Conservation (phyloP, 2,888 invertebrate species). For the Apamea anceps region DNA sequence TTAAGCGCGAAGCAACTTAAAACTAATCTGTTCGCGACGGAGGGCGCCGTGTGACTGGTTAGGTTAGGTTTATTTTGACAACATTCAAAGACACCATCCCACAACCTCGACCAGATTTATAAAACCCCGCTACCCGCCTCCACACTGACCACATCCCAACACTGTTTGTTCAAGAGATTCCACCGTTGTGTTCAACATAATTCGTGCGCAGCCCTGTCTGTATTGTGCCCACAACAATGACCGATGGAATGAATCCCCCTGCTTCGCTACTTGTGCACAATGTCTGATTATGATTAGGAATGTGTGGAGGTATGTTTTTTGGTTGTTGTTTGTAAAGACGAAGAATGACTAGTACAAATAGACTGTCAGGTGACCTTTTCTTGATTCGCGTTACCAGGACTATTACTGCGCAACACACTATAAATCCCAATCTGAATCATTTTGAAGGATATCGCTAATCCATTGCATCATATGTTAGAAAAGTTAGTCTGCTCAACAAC, state of each 20-base stretch:
- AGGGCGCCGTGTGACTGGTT: too few species aligned
- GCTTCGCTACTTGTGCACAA: conserved; percentile 32
- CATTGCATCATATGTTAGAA: too few species aligned
- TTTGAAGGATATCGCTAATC: too few species aligned
- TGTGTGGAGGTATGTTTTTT: conserved; percentile 8
- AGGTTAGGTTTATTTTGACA: too few species aligned
- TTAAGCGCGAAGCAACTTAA: too few species aligned
- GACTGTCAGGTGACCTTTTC: background rate
- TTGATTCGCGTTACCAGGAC: background rate
- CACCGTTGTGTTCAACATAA: conserved; percentile 47
- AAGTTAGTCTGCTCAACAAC: too few species aligned
- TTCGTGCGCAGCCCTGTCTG: conserved; percentile 51
- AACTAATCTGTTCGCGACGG: too few species aligned
- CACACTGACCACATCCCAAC: conserved; percentile 3
- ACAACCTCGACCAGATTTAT: background rate
- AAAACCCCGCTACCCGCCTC: conserved; percentile 10
- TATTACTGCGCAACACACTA: background rate
- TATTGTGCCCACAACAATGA: conserved; percentile 56
- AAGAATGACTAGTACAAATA: background rate
- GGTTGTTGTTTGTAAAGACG: background rate
- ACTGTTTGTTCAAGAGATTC: conserved; percentile 56
- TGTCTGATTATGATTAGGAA: conserved; percentile 47
- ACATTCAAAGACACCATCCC: background rate
- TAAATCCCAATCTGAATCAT: too few species aligned
- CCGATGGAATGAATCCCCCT: conserved; percentile 48